Base-by-base conservation (phyloP, 2,797 vertebrate species). In the Trachops cirrhosus region DNA sequence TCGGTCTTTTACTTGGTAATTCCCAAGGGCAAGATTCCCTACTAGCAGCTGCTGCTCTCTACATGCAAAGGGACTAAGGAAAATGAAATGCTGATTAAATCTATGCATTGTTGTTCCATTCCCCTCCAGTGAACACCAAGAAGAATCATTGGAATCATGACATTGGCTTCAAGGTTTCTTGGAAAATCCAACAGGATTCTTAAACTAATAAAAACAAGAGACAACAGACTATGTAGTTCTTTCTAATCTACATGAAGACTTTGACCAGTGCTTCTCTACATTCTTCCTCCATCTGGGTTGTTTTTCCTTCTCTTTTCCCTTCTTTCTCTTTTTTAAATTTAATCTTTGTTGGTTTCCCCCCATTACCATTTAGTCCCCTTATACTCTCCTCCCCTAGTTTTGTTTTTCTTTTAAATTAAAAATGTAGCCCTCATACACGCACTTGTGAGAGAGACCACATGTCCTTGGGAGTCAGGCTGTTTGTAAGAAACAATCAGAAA, bases 21-120 rank as follows among this genome's bases (percentile, higher is more conserved):
- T 97, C 96, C 97, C 97, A 97, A 97, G 96, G 96, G 97, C 77
- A 94, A 96, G 96, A 98, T 97, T 97, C 96, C 97, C 97, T 97
- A 91, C 68, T 64, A 83, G 95, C 97, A 98, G 96, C 95, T 97
- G 97, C 95, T 95, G 54, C 94, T 96, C 93, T 95, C 67, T 89
- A 64, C 92, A 87, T 78, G 90, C 92, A 89, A 96, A 92, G 41
- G 46, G 91, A 96, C 46, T 91, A 46, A 73, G 89, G 14, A 97
- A 96, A 98, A 96, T 93, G 93, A 94, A 97, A 95, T 67, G 44
- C 73, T 86, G 92, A 97, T 96, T 95, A 94, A 97, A 95, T 91
- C 80, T 93, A 87, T 89, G 88, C 67, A 79, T 93, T 93, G 92
- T 86, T 95, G 91, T 87, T 44, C 74, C 82, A 75, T 87, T 94